phyloP scores from a whole-genome alignment of 2,888 invertebrate species.

The Andrena minutula region DNA sequence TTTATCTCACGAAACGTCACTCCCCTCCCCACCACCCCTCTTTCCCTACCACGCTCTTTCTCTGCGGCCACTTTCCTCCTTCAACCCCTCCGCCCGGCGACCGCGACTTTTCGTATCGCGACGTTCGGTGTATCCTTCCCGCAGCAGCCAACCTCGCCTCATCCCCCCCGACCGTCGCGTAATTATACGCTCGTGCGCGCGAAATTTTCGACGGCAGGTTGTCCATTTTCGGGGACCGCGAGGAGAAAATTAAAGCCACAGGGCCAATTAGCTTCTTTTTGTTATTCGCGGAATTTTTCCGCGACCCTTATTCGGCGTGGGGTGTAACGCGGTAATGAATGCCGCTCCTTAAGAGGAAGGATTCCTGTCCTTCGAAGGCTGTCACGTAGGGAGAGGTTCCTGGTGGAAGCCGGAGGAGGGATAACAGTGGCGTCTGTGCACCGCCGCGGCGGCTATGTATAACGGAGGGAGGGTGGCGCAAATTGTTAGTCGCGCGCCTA shows the following conservation, averaged over 20 bases:
- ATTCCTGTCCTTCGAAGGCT: neutral
- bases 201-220: neutral
- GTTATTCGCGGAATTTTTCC: neutral
- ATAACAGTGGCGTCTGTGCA: constrained; percentile 10
- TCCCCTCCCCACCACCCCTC: constrained; percentile 45
- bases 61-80: constrained; percentile 22
- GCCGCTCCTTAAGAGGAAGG: neutral
- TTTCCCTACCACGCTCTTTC: constrained; percentile 39
- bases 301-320: neutral
- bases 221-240: neutral
- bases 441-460: neutral
- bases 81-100: constrained; percentile 33
- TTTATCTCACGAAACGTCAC: constrained; percentile 70
- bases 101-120: constrained; percentile 61
- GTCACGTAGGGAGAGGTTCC: neutral
- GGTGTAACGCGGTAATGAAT: constrained; percentile 7
- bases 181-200: constrained; percentile 46
- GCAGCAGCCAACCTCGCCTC: constrained; percentile 41
- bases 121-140: constrained; percentile 52
- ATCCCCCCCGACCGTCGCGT: constrained; percentile 9
- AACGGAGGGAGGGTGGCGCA: constrained; percentile 14
- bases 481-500: constrained; percentile 43
- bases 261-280: neutral
- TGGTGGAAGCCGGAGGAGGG: neutral
- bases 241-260: neutral